phyloP scores from a whole-genome alignment of 2,113 vertebrate genomes.

The Ameiurus melas region DNA sequence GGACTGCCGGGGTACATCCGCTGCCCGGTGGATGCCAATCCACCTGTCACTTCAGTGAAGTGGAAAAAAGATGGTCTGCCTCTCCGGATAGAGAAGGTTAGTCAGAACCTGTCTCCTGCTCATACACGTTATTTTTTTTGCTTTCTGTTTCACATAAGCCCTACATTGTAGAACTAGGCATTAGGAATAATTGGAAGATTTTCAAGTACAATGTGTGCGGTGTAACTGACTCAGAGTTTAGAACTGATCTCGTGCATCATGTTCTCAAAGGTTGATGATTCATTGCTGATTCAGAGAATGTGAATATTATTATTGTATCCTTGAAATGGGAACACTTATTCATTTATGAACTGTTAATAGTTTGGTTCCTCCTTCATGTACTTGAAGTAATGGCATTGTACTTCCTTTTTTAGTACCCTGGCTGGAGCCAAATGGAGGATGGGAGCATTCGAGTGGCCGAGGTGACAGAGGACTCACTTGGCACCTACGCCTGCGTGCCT shows the following conservation, averaged over 20 bases:
- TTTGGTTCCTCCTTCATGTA: neutral
- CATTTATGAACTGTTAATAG: neutral
- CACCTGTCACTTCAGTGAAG: conserved; percentile 89
- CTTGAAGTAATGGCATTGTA: neutral
- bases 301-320: neutral
- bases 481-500: conserved; percentile 99
- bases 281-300: conserved; percentile 26
- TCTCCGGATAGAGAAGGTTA: conserved; percentile 92
- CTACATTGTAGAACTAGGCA: neutral
- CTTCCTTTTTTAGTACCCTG: conserved; percentile 77
- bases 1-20: conserved; percentile 95
- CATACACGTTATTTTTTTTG: neutral
- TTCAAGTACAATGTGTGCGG: conserved; percentile 18
- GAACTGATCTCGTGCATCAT: conserved; percentile 28
- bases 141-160: neutral
- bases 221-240: conserved; percentile 31
- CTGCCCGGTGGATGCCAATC: conserved; percentile 93
- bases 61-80: conserved; percentile 97
- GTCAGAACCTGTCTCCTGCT: neutral
- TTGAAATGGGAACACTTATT: neutral
- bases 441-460: conserved; percentile 95
- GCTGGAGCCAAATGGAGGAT: conserved; percentile 94
- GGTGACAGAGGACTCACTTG: conserved; percentile 96
- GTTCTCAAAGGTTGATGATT: conserved; percentile 31
- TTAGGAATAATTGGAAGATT: conserved; percentile 8